Evolutionary conservation across 2,113 vertebrate genomes (phyloP).

Genomic region (Thunnus thynnus): DNA sequence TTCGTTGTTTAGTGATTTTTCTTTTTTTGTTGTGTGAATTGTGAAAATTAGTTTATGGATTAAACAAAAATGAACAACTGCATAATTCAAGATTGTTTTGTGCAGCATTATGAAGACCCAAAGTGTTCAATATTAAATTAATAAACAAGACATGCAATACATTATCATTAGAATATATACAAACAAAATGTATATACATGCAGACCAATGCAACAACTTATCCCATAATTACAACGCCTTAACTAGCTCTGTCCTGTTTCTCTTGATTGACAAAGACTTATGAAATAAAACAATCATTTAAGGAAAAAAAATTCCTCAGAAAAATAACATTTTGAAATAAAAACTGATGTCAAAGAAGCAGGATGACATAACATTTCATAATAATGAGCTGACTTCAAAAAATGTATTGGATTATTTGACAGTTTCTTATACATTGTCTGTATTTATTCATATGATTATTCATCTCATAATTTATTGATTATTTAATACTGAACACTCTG

Average conservation of each 20-base stretch:
- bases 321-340: too few species aligned
- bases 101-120: too few species aligned
- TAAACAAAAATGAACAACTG: background rate
- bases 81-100: background rate
- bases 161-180: background rate
- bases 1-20: background rate
- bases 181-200: background rate
- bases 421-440: background rate
- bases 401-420: too few species aligned
- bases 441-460: background rate
- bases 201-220: background rate
- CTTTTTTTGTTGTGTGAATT: background rate
- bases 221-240: background rate
- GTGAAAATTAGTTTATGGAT: too few species aligned
- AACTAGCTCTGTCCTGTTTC: too few species aligned
- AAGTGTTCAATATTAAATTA: too few species aligned
- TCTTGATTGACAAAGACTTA: too few species aligned
- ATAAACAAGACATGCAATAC: background rate
- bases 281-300: too few species aligned
- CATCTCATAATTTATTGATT: background rate
- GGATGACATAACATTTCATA: too few species aligned
- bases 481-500: background rate
- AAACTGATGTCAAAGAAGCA: too few species aligned
- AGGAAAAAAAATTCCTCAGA: too few species aligned
- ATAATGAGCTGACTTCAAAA: too few species aligned